phyloP scores from a whole-genome alignment of 1,140 invertebrate species.

The Calliphora vicina region DNA sequence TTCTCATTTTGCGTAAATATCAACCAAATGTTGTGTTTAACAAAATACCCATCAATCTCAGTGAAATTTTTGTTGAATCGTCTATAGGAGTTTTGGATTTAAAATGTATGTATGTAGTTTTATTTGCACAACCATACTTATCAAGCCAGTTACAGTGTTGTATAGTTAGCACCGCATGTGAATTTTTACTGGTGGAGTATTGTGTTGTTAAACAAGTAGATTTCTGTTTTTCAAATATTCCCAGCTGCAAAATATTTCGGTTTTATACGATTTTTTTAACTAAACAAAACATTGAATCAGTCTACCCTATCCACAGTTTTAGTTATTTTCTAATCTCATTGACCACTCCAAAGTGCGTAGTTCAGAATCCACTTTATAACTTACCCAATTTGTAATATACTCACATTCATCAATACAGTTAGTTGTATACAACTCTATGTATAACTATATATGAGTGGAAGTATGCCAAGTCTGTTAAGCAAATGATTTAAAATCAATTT shows the following conservation, averaged over 20 bases:
- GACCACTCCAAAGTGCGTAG: not conserved
- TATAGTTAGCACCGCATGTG: not conserved
- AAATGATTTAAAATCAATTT: constrained; percentile 34
- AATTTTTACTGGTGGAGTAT: not conserved
- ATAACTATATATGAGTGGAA: not conserved
- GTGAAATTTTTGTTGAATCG: not conserved
- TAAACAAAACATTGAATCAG: too few relatives aligned
- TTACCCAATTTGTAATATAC: not conserved
- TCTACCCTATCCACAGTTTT: not conserved
- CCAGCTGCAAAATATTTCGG: not conserved
- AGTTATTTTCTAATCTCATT: not conserved
- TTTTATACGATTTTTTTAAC: not conserved
- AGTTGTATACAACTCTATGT: too few relatives aligned
- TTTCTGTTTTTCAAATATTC: not conserved
- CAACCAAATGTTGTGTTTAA: constrained; percentile 7
- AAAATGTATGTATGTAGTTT: not conserved
- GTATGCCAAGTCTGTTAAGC: constrained; percentile 6
- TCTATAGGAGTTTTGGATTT: not conserved
- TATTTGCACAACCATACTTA: not conserved
- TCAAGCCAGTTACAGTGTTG: constrained; percentile 2
- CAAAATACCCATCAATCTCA: not conserved
- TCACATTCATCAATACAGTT: too few relatives aligned
- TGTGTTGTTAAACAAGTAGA: not conserved
- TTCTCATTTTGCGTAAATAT: not conserved
- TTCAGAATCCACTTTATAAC: not conserved